Conservation (phyloP, 2,113 vertebrate genomes). For the Oophaga pumilio region DNA sequence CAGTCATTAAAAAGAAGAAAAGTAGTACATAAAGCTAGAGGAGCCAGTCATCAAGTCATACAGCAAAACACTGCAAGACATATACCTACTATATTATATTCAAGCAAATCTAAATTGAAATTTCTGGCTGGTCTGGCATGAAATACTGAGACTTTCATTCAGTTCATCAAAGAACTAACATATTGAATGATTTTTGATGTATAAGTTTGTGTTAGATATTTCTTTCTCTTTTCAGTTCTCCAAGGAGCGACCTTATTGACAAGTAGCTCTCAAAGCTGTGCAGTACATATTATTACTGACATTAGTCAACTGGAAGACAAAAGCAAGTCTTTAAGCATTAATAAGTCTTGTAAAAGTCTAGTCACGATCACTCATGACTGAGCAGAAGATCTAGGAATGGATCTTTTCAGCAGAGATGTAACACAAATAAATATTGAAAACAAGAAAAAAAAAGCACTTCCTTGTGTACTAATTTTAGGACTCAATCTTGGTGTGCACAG, state of each 20-base stretch:
- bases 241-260: constrained; percentile 20
- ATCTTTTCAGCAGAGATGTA: neutral
- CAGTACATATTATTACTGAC: constrained; percentile 18
- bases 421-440: no score
- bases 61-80: no score
- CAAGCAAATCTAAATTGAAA: neutral
- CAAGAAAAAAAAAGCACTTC: no score
- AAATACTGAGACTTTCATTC: neutral
- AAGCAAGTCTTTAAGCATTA: neutral
- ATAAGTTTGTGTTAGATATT: constrained; percentile 6
- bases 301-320: constrained; percentile 5
- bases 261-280: neutral
- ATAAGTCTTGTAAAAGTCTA: constrained; percentile 11
- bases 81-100: neutral
- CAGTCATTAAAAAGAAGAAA: no score
- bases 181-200: neutral
- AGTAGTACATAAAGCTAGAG: no score
- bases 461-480: no score
- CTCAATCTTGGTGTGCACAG: no score
- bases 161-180: neutral
- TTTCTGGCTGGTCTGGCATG: neutral
- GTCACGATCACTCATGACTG: constrained; percentile 27
- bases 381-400: neutral
- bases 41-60: no score
- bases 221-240: constrained; percentile 1